These are phyloP conservation scores for Bicyclus anynana DNA, from an alignment of 1,140 invertebrate species.

Conservation along the genomic window DNA sequence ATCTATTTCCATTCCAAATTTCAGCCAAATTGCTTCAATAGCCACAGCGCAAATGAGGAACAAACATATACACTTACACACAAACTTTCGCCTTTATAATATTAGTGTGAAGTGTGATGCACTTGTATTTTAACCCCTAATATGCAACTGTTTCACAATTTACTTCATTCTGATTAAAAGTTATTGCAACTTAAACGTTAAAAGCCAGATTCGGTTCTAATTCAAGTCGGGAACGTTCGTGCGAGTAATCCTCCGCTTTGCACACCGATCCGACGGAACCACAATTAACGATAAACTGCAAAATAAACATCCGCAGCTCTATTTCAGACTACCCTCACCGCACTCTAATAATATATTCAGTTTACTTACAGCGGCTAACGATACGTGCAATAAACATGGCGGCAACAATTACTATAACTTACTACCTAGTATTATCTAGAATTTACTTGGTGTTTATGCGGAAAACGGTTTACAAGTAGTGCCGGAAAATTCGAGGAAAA, in stretches of 20 bases:
- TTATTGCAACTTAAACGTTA: too few relatives aligned
- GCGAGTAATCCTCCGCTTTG: not conserved
- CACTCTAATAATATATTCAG: not conserved
- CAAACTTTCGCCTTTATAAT: too few relatives aligned
- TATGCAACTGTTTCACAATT: too few relatives aligned
- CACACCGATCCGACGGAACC: not conserved
- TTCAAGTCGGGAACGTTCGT: not conserved
- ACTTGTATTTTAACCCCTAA: too few relatives aligned
- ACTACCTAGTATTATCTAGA: not conserved
- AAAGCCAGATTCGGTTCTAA: not conserved
- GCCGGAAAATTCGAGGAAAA: too few relatives aligned
- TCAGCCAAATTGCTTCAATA: too few relatives aligned
- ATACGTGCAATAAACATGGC: not conserved
- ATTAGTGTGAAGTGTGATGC: too few relatives aligned
- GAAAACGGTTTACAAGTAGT: too few relatives aligned
- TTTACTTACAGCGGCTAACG: constrained; percentile 1
- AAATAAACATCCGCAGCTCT: constrained; percentile 3
- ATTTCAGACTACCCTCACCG: not conserved
- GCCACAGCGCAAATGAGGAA: too few relatives aligned
- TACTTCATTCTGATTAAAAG: too few relatives aligned
- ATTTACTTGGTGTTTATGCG: not conserved
- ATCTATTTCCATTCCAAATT: too few relatives aligned
- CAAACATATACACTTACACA: too few relatives aligned
- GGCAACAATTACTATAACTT: not conserved
- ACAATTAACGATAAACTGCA: constrained; percentile 1